A percentile compares a stretch with the other conserved stretches of the same genome.
Evolutionary conservation across 2,113 vertebrate species (phyloP).

Genomic region (Cairina moschata): DNA sequence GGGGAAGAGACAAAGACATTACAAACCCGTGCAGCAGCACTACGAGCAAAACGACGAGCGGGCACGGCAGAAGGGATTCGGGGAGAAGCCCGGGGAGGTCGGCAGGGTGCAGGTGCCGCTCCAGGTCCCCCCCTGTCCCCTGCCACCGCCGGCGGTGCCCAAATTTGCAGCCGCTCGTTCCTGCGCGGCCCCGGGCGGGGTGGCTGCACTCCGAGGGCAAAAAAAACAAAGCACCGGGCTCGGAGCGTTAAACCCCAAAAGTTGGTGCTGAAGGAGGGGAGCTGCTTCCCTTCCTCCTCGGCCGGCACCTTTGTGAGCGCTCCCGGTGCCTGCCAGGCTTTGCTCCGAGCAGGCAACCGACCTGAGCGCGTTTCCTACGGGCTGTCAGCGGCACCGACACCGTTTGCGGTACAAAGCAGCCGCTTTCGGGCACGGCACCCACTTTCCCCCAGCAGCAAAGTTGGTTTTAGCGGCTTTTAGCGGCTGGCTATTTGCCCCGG

Average conservation of each 20-base stretch:
- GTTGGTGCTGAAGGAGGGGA: too few relatives aligned
- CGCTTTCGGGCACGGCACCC: not conserved
- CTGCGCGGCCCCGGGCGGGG: not conserved
- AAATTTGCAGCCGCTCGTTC: too few relatives aligned
- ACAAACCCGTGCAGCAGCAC: constrained; percentile 61
- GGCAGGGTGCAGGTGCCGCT: not conserved
- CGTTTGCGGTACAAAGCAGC: not conserved
- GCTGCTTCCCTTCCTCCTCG: too few relatives aligned
- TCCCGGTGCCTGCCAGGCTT: not conserved
- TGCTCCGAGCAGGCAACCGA: not conserved
- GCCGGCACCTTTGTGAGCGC: not conserved
- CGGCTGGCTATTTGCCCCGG: not conserved
- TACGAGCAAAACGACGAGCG: not conserved
- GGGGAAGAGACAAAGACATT: constrained; percentile 67
- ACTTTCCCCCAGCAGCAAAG: not conserved
- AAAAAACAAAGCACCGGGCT: not conserved
- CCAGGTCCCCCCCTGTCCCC: fast-evolving
- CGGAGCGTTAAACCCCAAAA: too few relatives aligned
- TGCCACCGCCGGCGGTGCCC: fast-evolving
- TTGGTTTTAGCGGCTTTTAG: not conserved
- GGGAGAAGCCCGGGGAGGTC: not conserved
- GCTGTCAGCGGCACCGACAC: not conserved
- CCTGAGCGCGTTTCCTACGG: not conserved
- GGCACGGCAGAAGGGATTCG: not conserved
- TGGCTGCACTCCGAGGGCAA: not conserved